These are phyloP conservation scores for Lathronympha strigana DNA, from an alignment of 2,888 invertebrate genomes.

Conservation along the genomic window DNA sequence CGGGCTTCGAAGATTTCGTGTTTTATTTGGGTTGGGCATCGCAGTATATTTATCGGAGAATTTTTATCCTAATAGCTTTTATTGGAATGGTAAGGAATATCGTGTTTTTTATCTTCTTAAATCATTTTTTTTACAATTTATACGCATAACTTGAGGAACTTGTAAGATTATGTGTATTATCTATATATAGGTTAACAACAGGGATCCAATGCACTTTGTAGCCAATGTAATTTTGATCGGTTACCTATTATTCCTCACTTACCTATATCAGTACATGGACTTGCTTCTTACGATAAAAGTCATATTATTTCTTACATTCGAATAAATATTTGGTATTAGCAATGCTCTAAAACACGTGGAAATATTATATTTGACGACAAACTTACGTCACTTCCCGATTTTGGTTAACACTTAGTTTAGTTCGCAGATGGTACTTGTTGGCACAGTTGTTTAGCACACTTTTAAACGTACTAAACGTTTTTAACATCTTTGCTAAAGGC, in stretches of 20 bases:
- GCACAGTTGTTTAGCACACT: slow-evolving; percentile 8
- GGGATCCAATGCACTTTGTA: no score
- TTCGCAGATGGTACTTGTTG: slow-evolving; percentile 7
- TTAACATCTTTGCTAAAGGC: slow-evolving; percentile 22
- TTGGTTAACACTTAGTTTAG: slow-evolving; percentile 16
- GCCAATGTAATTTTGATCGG: no score
- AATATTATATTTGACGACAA: not conserved
- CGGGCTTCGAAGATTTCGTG: not conserved
- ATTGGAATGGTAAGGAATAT: no score
- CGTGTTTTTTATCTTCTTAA: no score
- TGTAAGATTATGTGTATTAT: no score
- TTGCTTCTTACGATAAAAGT: no score
- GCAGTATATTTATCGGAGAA: not conserved
- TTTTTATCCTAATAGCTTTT: not conserved
- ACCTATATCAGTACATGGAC: no score
- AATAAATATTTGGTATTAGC: no score
- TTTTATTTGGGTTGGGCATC: slow-evolving; percentile 4
- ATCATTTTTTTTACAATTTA: no score
- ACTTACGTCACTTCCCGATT: slow-evolving; percentile 19
- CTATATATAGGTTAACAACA: no score
- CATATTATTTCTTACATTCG: not conserved
- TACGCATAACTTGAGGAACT: no score
- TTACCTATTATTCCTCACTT: no score
- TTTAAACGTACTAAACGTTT: slow-evolving; percentile 4
- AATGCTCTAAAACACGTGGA: not conserved